Base-by-base conservation (phyloP, 2,888 invertebrate species). In the Cetonia aurata region DNA sequence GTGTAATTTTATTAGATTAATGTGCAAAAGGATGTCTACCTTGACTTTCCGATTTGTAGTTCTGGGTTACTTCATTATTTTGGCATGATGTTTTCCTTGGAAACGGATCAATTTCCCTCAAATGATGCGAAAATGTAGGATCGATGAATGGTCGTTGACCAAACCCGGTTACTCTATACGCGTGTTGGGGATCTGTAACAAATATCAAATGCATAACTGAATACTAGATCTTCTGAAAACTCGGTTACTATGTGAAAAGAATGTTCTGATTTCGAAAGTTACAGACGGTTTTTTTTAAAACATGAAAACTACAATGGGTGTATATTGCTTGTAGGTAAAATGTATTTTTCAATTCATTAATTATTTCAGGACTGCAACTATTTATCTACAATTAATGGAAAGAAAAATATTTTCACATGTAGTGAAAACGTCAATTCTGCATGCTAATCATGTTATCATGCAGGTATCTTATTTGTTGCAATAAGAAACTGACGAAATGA, bases 131-230 rank as follows among this genome's bases (percentile, higher is more conserved):
- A 82, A 91, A 91, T 60, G 90, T 86, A 68, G 87, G 84, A 71
- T 90, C 85, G 83, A 91, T 85, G 86, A 90, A 89, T 66, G 93
- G 91, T 76, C 94, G 89, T 80, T 92, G 93, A 68, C 90, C 89
- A 79, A 93, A 86, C 41, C 92, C 92, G 77, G 93, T 87, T 59
- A 92, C 90, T 74, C 94, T 88, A 80, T 92, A 92, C 81, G 92
- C 91, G 77, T 90, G 89, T 84, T 89, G 86, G 83, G 86, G 81
- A 80, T 84, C 82, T 82, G 76, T 69, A 79, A 77, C 70, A 59
- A 71, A 74, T 72, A 72, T 31, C 71, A 25, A n/a, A 25, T 53
- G 17, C 31, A 44, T 53, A 25, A 53, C n/a, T 25, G 53, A 10
- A 31, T 17, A 13, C 48, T 25, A 25, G 25, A 25, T 25, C n/a